Evolutionary conservation across 2,888 invertebrate genomes (phyloP).

Genomic region (Aspidapion aeneum): DNA sequence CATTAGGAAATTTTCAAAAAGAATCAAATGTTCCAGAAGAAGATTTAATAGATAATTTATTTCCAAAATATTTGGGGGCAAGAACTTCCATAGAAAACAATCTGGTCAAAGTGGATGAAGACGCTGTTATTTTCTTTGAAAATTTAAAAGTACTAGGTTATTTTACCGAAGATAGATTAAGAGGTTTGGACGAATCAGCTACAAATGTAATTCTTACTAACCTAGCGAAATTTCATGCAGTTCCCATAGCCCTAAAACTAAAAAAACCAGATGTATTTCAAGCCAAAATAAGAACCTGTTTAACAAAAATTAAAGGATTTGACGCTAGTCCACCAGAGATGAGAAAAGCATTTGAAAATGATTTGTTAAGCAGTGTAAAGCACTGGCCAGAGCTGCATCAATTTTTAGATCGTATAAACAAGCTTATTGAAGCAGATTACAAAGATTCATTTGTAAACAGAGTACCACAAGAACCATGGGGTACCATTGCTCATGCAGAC

Average conservation of each 20-base stretch:
- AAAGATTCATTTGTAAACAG: slow-evolving; percentile 23
- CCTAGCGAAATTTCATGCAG: slow-evolving; percentile 56
- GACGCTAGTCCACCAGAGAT: slow-evolving; percentile 39
- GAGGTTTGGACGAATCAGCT: slow-evolving; percentile 51
- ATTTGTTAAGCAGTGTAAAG: slow-evolving; percentile 34
- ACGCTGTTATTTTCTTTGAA: slow-evolving; percentile 56
- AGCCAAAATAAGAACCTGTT: slow-evolving; percentile 42
- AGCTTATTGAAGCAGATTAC: slow-evolving; percentile 33
- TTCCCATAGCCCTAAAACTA: slow-evolving; percentile 53
- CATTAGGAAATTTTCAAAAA: slow-evolving; percentile 48
- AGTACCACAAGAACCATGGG: slow-evolving; percentile 48
- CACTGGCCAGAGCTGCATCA: slow-evolving; percentile 32
- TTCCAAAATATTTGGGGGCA: slow-evolving; percentile 54
- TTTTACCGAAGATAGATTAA: slow-evolving; percentile 49
- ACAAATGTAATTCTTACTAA: slow-evolving; percentile 48
- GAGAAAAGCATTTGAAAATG: slow-evolving; percentile 36
- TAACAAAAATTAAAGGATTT: slow-evolving; percentile 39
- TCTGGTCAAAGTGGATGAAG: slow-evolving; percentile 49
- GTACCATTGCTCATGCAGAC: slow-evolving; percentile 55
- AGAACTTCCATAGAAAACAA: slow-evolving; percentile 47
- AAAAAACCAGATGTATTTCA: slow-evolving; percentile 48
- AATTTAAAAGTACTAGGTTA: slow-evolving; percentile 53
- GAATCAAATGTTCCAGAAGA: slow-evolving; percentile 47
- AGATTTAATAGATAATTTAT: slow-evolving; percentile 44
- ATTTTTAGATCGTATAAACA: slow-evolving; percentile 31